phyloP scores from a whole-genome alignment of 1,140 invertebrate genomes.

The Macrobrachium nipponense region DNA sequence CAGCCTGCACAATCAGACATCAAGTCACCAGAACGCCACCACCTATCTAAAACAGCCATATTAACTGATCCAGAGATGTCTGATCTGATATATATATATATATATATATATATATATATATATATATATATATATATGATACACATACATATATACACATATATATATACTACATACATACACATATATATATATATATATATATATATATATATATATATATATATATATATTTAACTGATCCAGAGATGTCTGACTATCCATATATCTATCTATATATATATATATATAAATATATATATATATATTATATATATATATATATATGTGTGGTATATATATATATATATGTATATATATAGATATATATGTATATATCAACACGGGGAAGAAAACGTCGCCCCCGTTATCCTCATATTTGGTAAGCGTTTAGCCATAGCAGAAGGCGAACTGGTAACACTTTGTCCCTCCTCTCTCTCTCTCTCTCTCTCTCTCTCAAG shows the following conservation, averaged over 20 bases:
- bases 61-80: too few relatives aligned
- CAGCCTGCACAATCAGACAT: too few relatives aligned
- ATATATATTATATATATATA: slow-evolving; percentile 16
- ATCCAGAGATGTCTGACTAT: background rate
- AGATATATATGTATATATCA: too few relatives aligned
- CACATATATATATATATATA: background rate
- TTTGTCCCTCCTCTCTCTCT: too few relatives aligned
- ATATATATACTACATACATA: background rate
- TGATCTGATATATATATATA: too few relatives aligned
- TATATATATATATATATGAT: slow-evolving; percentile 22
- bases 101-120: slow-evolving; percentile 12
- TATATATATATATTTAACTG: slow-evolving; percentile 2
- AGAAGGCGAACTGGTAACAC: too few relatives aligned
- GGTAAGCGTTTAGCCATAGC: too few relatives aligned
- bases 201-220: slow-evolving; percentile 12
- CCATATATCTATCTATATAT: background rate
- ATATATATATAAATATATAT: slow-evolving; percentile 21
- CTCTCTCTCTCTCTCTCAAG: too few relatives aligned
- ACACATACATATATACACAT: background rate
- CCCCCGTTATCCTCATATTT: too few relatives aligned
- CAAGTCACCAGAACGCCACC: too few relatives aligned
- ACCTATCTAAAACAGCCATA: too few relatives aligned
- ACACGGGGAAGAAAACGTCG: too few relatives aligned
- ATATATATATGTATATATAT: background rate
- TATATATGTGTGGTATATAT: background rate